These are phyloP conservation scores for Pelochelys cantorii DNA, from an alignment of 2,797 vertebrate genomes.

Conservation along the genomic window DNA sequence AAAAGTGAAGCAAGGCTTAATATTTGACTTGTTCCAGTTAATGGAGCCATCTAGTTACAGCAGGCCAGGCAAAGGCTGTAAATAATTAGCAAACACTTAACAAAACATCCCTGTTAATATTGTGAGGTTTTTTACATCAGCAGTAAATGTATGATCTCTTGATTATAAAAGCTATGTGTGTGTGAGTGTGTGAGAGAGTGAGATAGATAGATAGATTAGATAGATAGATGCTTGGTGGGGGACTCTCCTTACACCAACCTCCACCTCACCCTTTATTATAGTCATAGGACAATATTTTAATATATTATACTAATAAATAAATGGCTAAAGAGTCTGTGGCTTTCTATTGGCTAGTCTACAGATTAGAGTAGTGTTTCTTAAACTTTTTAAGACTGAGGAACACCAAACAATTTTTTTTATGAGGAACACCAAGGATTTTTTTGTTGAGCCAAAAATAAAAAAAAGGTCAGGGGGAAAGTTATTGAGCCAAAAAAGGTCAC, in stretches of 20 bases:
- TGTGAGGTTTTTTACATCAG: background rate
- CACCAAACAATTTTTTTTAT: too few species aligned
- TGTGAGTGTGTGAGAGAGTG: too few species aligned
- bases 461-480: too few species aligned
- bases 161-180: background rate
- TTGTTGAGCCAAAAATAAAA: too few species aligned
- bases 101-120: background rate
- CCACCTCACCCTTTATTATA: background rate
- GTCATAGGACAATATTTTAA: background rate
- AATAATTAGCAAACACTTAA: background rate
- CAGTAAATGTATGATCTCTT: background rate
- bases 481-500: too few species aligned
- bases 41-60: background rate
- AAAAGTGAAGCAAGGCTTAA: background rate
- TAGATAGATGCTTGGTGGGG: background rate
- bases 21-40: background rate
- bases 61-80: background rate
- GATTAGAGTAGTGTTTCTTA: background rate
- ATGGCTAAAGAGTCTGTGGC: background rate
- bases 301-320: background rate
- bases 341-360: background rate
- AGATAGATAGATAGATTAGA: background rate
- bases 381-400: too few species aligned
- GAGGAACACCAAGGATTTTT: too few species aligned
- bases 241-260: background rate